Evolutionary conservation across 2,888 invertebrate species (phyloP).

Genomic region (Parasteatoda lunata): DNA sequence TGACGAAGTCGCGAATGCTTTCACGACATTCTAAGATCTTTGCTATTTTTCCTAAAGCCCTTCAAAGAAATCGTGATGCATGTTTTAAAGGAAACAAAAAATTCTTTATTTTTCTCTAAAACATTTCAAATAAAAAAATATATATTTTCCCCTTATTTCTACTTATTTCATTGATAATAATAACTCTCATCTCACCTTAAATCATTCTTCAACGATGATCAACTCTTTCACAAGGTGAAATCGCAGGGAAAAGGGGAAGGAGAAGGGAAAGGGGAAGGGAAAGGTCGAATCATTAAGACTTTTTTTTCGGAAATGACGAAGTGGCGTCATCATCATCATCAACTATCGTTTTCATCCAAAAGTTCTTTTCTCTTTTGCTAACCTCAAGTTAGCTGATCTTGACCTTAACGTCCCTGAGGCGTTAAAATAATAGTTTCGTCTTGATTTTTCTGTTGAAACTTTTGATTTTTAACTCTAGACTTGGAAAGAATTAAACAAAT

Average conservation of each 20-base stretch:
- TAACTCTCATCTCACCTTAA: neutral
- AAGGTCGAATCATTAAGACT: neutral
- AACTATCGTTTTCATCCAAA: neutral
- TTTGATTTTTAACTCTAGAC: neutral
- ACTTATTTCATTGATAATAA: neutral
- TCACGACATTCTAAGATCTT: too few species aligned
- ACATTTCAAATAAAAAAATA: too few species aligned
- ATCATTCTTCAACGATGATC: neutral
- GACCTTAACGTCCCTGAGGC: constrained; percentile 30
- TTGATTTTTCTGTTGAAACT: constrained; percentile 8
- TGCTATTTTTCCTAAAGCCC: too few species aligned
- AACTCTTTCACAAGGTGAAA: neutral
- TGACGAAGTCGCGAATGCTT: too few species aligned
- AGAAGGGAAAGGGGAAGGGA: neutral
- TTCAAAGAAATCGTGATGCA: too few species aligned
- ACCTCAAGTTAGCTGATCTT: constrained; percentile 50
- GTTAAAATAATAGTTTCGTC: neutral
- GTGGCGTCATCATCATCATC: constrained; percentile 1
- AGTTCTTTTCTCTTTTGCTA: neutral
- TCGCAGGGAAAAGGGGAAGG: neutral
- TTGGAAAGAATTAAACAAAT: neutral
- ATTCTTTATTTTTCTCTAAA: too few species aligned
- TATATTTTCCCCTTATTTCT: neutral
- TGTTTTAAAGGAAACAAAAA: too few species aligned
- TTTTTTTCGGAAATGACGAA: constrained; percentile 1